phyloP scores from a whole-genome alignment of 2,113 vertebrate genomes.

The Neodon shergylaensis region DNA sequence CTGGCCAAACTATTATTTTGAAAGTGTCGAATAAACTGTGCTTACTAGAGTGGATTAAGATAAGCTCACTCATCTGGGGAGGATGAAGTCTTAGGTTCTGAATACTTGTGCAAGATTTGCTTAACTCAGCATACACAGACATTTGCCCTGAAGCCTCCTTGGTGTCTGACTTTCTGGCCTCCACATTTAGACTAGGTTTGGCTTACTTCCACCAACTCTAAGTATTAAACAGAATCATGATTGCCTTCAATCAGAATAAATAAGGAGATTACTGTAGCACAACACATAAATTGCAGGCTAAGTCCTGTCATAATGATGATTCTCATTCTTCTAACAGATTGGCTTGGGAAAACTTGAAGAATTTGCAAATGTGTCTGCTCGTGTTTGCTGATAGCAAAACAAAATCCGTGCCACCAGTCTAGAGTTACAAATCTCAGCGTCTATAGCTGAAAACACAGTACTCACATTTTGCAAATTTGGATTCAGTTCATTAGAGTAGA shows the following conservation, averaged over 20 bases:
- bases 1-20: neutral
- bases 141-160: neutral
- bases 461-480: slow-evolving; percentile 65
- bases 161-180: neutral
- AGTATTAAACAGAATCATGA: slow-evolving; percentile 63
- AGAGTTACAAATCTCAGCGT: slow-evolving; percentile 40
- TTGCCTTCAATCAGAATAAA: slow-evolving; percentile 73
- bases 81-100: neutral
- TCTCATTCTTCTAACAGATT: slow-evolving; percentile 74
- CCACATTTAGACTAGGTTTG: slow-evolving; percentile 7
- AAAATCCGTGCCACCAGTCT: slow-evolving; percentile 36
- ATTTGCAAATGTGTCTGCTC: slow-evolving; percentile 69
- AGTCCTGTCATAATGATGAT: slow-evolving; percentile 73
- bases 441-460: slow-evolving; percentile 20
- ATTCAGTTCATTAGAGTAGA: slow-evolving; percentile 59
- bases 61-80: neutral
- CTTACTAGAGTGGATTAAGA: neutral
- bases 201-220: slow-evolving; percentile 43
- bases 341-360: slow-evolving; percentile 66
- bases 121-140: neutral
- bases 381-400: slow-evolving; percentile 66
- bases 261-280: slow-evolving; percentile 66
- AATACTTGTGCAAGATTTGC: neutral
- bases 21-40: neutral
- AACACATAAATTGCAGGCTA: slow-evolving; percentile 71